Base-by-base conservation (phyloP, 2,113 vertebrate species). In the Bubo scandiacus region DNA sequence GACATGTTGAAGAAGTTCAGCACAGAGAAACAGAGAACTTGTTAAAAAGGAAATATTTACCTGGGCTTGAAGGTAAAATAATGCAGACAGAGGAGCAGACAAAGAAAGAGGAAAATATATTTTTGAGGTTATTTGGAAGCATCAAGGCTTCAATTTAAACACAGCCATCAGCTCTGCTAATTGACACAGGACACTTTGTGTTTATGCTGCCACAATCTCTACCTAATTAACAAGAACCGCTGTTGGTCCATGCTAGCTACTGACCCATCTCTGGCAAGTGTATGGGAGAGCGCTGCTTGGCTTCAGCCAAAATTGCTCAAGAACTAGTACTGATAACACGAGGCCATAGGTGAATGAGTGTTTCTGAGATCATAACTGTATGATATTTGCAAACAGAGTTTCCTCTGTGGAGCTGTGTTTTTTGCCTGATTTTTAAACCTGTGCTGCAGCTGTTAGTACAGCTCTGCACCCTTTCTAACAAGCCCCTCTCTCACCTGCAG, bases 321-420 rank as follows among this genome's bases (percentile, higher is more conserved):
- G 51, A 89, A 11, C 4, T 0, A 1, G 10, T 45, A 36, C 25
- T 70, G 20, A 19, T 19, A 26, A 49, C 0, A 0, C 15, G 10
- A 78, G 23, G 57, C 5, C 11, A 17, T 12, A 55, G 13, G 20
- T 7, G 8, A 89, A 43, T 2, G 2, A 42, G 23, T 6, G 6
- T 26, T 81, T 72, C 75, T 77, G 49, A 73, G 16, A 81, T 15
- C 6, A 25, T 8, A 65, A 21, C 14, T 29, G 2, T 6, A 67
- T 4, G 11, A 10, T n/a, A 25, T 38, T 38, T 9, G 2, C 36
- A 72, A 77, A 40, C 20, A 61, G 52, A 47, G 11, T 49, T 94
- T 70, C 22, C 54, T 63, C 20, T 15, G 25, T 5, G 23, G 20
- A 81, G 9, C 16, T 22, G 12, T 30, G 16, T 0, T 4, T 66